Evolutionary conservation across 2,113 vertebrate genomes (phyloP).

Genomic region (Recurvirostra avosetta): DNA sequence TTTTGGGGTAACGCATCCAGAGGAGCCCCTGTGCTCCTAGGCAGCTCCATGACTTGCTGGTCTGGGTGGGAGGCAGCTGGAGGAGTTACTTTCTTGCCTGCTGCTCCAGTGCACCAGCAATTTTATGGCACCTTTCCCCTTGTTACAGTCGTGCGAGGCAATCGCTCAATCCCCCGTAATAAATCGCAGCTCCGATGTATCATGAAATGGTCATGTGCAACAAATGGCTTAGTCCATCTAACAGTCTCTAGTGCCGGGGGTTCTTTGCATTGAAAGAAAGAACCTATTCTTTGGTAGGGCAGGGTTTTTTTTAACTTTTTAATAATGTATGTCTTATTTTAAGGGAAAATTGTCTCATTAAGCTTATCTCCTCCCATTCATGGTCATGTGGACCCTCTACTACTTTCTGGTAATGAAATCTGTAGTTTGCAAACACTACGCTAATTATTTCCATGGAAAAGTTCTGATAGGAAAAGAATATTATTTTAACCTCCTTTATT

Average conservation of each 20-base stretch:
- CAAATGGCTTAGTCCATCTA: neutral
- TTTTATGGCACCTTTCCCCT: neutral
- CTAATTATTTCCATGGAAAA: neutral
- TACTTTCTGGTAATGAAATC: neutral
- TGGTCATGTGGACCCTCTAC: neutral
- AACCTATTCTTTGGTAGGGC: neutral
- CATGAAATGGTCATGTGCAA: neutral
- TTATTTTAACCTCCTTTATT: neutral
- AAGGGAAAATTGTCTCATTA: neutral
- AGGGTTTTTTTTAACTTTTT: neutral
- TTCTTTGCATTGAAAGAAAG: neutral
- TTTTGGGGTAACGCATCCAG: neutral
- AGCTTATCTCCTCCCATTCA: neutral
- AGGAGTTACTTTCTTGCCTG: neutral
- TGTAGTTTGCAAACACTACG: neutral
- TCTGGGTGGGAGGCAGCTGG: neutral
- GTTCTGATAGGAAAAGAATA: neutral
- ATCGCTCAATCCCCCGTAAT: neutral
- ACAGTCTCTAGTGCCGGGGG: neutral
- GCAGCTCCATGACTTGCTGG: neutral
- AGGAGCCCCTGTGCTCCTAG: neutral
- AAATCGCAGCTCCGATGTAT: neutral
- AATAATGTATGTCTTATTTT: neutral
- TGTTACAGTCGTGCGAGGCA: fast-evolving
- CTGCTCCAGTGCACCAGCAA: neutral